phyloP scores from a whole-genome alignment of 2,113 vertebrate species.

The Melanerpes aurifrons region DNA sequence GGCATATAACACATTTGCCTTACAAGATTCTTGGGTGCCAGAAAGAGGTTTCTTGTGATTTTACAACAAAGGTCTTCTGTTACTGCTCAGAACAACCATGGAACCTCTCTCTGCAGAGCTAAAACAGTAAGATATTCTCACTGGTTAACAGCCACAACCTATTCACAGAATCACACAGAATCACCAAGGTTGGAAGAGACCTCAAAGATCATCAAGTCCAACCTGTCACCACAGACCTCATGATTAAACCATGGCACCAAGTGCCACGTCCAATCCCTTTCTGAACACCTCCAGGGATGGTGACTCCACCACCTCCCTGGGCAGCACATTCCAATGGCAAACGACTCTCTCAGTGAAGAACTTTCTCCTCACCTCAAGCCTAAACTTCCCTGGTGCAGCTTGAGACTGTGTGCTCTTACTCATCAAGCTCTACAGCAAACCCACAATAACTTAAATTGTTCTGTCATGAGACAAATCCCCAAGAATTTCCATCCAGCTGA shows the following conservation, averaged over 20 bases:
- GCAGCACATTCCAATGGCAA: too few species aligned
- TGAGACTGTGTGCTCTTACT: neutral
- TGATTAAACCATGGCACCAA: too few species aligned
- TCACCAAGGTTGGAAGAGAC: too few species aligned
- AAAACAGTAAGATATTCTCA: neutral
- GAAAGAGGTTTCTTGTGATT: slow-evolving; percentile 42
- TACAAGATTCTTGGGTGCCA: slow-evolving; percentile 41
- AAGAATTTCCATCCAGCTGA: neutral
- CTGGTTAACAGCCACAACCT: neutral
- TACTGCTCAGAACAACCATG: neutral
- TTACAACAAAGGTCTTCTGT: slow-evolving; percentile 44
- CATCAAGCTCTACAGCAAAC: neutral
- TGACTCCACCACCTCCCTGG: too few species aligned
- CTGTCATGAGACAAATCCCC: neutral
- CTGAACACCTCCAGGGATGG: too few species aligned
- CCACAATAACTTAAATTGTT: neutral
- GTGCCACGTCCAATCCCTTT: too few species aligned
- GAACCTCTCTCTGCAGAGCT: neutral
- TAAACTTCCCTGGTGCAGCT: too few species aligned
- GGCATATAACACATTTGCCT: slow-evolving; percentile 25
- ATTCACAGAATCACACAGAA: neutral
- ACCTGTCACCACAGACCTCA: too few species aligned
- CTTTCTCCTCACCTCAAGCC: too few species aligned
- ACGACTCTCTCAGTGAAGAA: too few species aligned
- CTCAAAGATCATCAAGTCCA: too few species aligned